phyloP scores from a whole-genome alignment of 2,888 invertebrate genomes.

The Drosophila parthenogenetica region DNA sequence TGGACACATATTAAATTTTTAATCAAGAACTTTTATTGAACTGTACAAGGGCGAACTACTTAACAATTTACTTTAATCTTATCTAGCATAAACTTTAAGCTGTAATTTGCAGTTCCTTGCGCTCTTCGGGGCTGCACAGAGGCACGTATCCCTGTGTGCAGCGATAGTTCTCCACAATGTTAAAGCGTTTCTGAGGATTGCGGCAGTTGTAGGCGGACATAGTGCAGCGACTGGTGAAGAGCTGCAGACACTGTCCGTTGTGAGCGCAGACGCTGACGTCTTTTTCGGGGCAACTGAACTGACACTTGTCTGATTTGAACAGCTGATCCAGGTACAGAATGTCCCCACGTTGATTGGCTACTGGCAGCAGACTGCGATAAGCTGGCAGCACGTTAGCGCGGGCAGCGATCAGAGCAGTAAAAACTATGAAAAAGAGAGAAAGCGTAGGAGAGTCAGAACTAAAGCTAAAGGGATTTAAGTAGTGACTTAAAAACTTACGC shows the following conservation, averaged over 20 bases:
- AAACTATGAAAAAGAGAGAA: conserved; percentile 26
- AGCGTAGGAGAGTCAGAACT: background rate
- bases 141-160: conserved; percentile 60
- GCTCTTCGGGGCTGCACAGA: conserved; percentile 53
- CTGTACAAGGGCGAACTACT: no score
- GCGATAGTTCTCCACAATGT: conserved; percentile 62
- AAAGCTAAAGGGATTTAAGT: background rate
- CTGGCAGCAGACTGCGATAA: conserved; percentile 32
- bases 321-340: conserved; percentile 37
- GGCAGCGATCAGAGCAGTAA: conserved; percentile 18
- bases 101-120: conserved; percentile 50
- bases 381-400: conserved; percentile 53
- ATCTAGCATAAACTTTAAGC: background rate
- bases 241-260: conserved; percentile 76
- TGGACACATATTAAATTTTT: no score
- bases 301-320: conserved; percentile 62
- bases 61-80: no score
- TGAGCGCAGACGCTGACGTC: conserved; percentile 68
- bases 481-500: conserved; percentile 44
- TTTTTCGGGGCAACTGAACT: conserved; percentile 60
- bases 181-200: conserved; percentile 72
- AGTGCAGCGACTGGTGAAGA: conserved; percentile 69
- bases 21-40: no score
- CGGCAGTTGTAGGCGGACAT: conserved; percentile 78
- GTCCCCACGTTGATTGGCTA: conserved; percentile 58